Conservation (phyloP, 2,888 invertebrate species). For the Hydrotaea diabolus region DNA sequence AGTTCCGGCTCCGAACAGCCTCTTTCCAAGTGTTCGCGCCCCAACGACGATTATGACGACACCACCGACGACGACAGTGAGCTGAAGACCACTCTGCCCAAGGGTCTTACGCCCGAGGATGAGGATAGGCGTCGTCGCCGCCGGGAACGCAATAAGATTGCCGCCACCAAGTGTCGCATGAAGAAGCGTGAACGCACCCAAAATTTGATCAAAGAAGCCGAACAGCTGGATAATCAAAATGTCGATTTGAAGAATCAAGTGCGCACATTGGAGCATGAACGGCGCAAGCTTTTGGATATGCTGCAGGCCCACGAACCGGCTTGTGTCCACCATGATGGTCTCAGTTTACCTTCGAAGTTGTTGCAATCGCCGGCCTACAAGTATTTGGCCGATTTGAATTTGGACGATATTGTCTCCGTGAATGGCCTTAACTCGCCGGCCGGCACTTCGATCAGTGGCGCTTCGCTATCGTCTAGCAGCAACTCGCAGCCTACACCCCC, state of each 20-base stretch:
- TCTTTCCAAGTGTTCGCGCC: constrained; percentile 80
- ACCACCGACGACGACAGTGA: constrained; percentile 82
- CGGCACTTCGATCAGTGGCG: constrained; percentile 30
- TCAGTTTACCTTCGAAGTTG: constrained; percentile 77
- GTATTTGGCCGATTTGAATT: constrained; percentile 77
- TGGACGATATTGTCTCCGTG: constrained; percentile 70
- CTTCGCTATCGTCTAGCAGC: constrained; percentile 45
- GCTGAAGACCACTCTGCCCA: constrained; percentile 75
- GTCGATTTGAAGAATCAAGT: constrained; percentile 91
- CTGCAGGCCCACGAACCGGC: constrained; percentile 87
- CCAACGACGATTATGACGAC: constrained; percentile 79
- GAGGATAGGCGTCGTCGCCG: constrained; percentile 92
- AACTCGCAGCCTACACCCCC: constrained; percentile 61
- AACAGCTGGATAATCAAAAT: constrained; percentile 91
- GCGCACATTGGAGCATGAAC: constrained; percentile 90
- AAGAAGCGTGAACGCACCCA: constrained; percentile 95
- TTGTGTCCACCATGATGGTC: constrained; percentile 83
- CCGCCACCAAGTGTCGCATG: constrained; percentile 95
- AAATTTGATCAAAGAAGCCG: constrained; percentile 92
- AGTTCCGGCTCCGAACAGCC: constrained; percentile 81
- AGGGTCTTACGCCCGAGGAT: constrained; percentile 91
- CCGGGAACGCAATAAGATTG: constrained; percentile 95
- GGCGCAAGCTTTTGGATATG: constrained; percentile 89
- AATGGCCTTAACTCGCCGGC: constrained; percentile 37
- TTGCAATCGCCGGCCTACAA: constrained; percentile 79